phyloP scores from a whole-genome alignment of 1,140 invertebrate genomes.

The Tetragnatha versicolor region DNA sequence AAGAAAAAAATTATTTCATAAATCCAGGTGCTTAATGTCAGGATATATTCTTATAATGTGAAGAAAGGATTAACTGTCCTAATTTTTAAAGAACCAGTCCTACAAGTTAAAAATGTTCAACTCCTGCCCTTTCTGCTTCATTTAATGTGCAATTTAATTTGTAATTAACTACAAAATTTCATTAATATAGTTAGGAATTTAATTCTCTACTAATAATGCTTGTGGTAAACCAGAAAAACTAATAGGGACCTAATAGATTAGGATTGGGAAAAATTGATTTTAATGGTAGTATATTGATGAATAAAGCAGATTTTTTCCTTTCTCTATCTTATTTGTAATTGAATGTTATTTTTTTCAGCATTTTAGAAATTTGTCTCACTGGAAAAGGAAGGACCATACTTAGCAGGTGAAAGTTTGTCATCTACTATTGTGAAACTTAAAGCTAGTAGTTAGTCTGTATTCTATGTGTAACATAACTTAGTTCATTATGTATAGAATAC shows the following conservation, averaged over 20 bases:
- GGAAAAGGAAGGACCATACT: constrained; percentile 16
- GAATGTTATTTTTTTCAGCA: constrained; percentile 30
- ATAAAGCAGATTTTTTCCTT: neutral
- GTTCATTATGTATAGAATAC: constrained; percentile 21
- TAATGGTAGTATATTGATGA: neutral
- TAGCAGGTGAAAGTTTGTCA: constrained; percentile 45
- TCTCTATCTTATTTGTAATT: neutral
- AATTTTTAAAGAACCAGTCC: no score
- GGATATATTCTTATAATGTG: no score
- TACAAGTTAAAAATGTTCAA: no score
- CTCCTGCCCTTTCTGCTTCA: no score
- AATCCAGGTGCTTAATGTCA: no score
- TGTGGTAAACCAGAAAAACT: constrained; percentile 23
- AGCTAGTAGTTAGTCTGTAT: constrained; percentile 29
- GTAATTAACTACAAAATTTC: no score
- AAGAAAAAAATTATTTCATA: no score
- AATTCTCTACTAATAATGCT: no score
- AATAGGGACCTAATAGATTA: neutral
- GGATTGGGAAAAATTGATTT: neutral
- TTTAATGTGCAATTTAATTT: no score
- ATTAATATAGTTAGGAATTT: no score
- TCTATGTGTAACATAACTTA: constrained; percentile 9
- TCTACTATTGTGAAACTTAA: constrained; percentile 31
- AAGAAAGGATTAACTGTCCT: no score
- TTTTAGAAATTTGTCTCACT: neutral